phyloP scores from a whole-genome alignment of 2,888 invertebrate genomes.

The Dastarcus helophoroides region DNA sequence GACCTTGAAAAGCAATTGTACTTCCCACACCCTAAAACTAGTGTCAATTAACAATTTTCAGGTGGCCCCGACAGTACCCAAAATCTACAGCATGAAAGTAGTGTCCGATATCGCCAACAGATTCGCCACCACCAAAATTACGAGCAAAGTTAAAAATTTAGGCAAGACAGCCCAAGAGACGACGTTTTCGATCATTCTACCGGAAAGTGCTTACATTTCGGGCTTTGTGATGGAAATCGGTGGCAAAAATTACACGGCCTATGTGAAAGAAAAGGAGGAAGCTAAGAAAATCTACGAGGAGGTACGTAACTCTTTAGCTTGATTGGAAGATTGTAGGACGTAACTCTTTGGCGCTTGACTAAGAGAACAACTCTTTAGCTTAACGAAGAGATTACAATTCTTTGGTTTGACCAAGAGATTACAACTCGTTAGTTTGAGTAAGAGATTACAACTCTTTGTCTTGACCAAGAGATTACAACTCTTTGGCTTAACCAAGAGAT shows the following conservation, averaged over 20 bases:
- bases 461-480: too few species aligned
- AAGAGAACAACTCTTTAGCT: too few species aligned
- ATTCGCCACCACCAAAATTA: conserved; percentile 55
- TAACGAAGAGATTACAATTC: too few species aligned
- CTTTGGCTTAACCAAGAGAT: too few species aligned
- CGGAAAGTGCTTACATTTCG: conserved; percentile 59
- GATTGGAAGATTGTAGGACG: too few species aligned
- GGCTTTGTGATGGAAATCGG: conserved; percentile 56
- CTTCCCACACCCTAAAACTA: too few species aligned
- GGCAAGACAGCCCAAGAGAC: conserved; percentile 49
- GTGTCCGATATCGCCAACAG: conserved; percentile 50
- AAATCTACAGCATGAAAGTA: conserved; percentile 50
- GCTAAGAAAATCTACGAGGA: conserved; percentile 41
- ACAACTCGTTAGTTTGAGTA: too few species aligned
- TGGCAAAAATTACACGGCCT: conserved; percentile 51
- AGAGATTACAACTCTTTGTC: too few species aligned
- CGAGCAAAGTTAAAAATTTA: conserved; percentile 52
- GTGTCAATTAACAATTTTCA: too few species aligned
- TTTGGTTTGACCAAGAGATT: too few species aligned
- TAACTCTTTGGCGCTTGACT: too few species aligned
- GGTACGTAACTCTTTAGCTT: conserved; percentile 3
- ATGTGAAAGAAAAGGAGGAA: conserved; percentile 53
- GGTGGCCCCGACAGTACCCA: conserved; percentile 22
- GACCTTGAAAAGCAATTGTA: too few species aligned
- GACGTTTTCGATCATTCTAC: conserved; percentile 52